Evolutionary conservation across 2,797 vertebrate species (phyloP), one percentile per base, ranked within the genome.

Genomic region (Sebastes vulpes): DNA sequence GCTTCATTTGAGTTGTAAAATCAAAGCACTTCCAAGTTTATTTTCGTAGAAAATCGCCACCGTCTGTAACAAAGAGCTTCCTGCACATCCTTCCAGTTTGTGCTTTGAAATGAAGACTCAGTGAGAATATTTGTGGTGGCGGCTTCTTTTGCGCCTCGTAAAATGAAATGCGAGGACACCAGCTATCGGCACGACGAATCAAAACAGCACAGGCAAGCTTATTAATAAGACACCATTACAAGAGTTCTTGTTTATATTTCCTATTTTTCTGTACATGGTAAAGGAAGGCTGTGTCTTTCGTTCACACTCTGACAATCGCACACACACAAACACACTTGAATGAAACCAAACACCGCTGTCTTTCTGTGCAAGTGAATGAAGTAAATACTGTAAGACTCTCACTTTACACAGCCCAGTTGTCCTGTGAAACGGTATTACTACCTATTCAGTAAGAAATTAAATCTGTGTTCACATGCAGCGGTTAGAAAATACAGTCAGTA

Each of bases 131-230:
- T 18, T 12, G 71, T 56, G 64, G 68, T 8, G 16, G 31, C 11
- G 4, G 29, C 52, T 65, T 69, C 35, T 48, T 48, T 65, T 68
- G 72, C 28, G 38, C 82, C 75, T 88, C 31, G 9, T 66, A 48
- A 85, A 81, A 72, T 76, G 6, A 88, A 61, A 79, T 69, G 74
- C 8, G 61, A 79, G 65, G 65, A 74, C 20, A 75, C 68, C 20
- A 21, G 21, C 32, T 58, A 80, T 88, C 65, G 64, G 32, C 35
- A 86, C 28, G 54, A 77, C 63, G 21, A 84, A 26, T 80, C 61
- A 73, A 67, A 89, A 89, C 75, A 64, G 59, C 73, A 81, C 89
- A 90, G 82, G 72, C 85, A 88, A 91, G 90, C 81, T 85, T 82
- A 89, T 91, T 80, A 82, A 80, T 70, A 75, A 83, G 78, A 89